Percentiles rank a stretch among this genome's conserved stretches.
Evolutionary conservation across 2,797 vertebrate genomes (phyloP).

Genomic region (Mastacembelus armatus): DNA sequence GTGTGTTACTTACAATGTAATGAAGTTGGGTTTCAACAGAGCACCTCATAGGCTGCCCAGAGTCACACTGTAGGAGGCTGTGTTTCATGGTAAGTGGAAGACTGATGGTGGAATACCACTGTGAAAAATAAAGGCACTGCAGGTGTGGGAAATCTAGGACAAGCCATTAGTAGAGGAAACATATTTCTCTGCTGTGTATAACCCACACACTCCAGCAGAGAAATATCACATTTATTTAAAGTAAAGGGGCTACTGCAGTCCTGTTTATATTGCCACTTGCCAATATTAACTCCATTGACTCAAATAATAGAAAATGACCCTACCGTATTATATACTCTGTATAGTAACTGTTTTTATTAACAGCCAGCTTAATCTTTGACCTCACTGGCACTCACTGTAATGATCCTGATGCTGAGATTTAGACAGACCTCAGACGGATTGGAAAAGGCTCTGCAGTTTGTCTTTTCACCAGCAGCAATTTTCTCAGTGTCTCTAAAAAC

Average conservation of each 20-base stretch:
- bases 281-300: slow-evolving; percentile 3
- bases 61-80: slow-evolving; percentile 54
- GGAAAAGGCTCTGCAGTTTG: slow-evolving; percentile 46
- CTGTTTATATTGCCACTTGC: neutral
- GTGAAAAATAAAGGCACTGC: slow-evolving; percentile 65
- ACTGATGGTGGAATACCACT: slow-evolving; percentile 43
- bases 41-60: slow-evolving; percentile 52
- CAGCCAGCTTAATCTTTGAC: neutral
- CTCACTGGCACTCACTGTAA: slow-evolving; percentile 1
- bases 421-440: slow-evolving; percentile 34
- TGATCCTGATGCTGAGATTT: slow-evolving; percentile 31
- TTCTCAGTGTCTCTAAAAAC: slow-evolving; percentile 31
- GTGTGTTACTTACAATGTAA: slow-evolving; percentile 60
- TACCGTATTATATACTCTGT: neutral
- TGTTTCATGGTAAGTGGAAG: slow-evolving; percentile 62
- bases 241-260: neutral
- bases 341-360: neutral
- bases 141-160: slow-evolving; percentile 77
- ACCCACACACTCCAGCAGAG: slow-evolving; percentile 26
- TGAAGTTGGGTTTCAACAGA: slow-evolving; percentile 59
- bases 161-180: slow-evolving; percentile 56
- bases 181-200: slow-evolving; percentile 51
- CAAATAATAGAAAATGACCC: neutral
- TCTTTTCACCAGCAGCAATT: slow-evolving; percentile 36
- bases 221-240: slow-evolving; percentile 27